Percentiles rank a stretch among this genome's conserved stretches.
These are phyloP conservation scores for Ammodramus savannarum DNA, from an alignment of 2,113 vertebrate species.

Conservation along the genomic window DNA sequence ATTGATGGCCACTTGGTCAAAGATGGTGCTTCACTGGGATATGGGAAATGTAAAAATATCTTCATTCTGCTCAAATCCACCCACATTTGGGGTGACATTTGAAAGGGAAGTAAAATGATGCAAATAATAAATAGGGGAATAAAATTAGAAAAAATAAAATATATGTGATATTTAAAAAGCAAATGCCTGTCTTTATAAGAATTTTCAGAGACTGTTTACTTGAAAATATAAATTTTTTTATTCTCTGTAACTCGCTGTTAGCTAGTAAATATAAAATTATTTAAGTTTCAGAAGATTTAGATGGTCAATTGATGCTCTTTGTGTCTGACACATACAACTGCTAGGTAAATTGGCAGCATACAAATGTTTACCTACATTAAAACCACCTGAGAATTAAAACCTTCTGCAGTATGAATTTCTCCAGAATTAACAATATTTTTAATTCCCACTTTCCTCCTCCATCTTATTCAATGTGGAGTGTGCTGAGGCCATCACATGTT, in stretches of 20 bases:
- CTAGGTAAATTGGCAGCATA: neutral
- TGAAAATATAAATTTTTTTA: neutral
- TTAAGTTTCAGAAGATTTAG: neutral
- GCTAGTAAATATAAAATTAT: neutral
- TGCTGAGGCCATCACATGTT: fast-evolving
- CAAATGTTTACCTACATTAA: neutral
- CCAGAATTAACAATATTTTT: neutral
- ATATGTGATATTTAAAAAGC: neutral
- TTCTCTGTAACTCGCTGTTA: neutral
- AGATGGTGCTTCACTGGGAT: neutral
- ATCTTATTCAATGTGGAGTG: neutral
- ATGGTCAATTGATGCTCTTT: neutral
- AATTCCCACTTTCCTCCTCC: neutral
- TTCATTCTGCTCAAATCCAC: neutral
- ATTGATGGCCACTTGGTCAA: neutral
- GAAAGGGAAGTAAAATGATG: neutral
- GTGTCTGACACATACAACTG: fast-evolving
- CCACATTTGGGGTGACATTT: neutral
- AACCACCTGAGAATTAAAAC: neutral
- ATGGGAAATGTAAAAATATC: neutral
- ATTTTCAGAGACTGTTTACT: neutral
- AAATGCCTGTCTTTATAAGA: neutral
- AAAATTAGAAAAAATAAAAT: neutral
- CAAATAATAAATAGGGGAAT: neutral
- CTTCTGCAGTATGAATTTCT: neutral